Evolutionary conservation across 2,888 invertebrate genomes (phyloP), one percentile per base, ranked within the genome.

Genomic region (Amphipyra tragopoginis): DNA sequence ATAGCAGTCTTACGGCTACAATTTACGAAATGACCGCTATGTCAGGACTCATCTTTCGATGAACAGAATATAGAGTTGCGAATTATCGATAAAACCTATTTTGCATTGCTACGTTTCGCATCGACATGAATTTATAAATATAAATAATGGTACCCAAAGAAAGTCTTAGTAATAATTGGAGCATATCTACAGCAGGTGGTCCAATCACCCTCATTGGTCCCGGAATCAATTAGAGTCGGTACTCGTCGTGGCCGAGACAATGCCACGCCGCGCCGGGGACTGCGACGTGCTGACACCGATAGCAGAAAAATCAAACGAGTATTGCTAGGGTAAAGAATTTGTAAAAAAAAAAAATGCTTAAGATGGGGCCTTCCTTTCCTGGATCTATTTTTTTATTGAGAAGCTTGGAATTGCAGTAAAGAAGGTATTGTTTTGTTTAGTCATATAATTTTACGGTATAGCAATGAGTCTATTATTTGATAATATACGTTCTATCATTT

Each of bases 161-260:
- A 77, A 63, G 48, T 68, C 60, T 47, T 56, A 42, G 60, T 49
- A 58, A 78, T 78, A 75, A 76, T 78, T 68, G 65, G 59, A 65
- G 62, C 62, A 71, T 56, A 71, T 69, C 66, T 62, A 67, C 58
- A 47, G 75, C 78, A 75, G 79, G 75, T 76, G 68, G 73, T 62
- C 59, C 77, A 79, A 79, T 79, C 79, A 64, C 65, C 66, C 62
- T 73, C 70, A 72, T 74, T 66, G 74, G 63, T 60, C 63, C 71
- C 62, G 64, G 84, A 86, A 88, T 88, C 87, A 89, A 89, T 88
- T 87, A 89, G 84, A 87, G 74, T 73, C 78, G 76, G 76, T 74
- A 81, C 78, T 85, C 75, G 79, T 75, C 72, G 67, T 58, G 77
- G 72, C 66, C 73, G 72, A 81, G 82, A 82, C 80, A 83, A 74